Evolutionary conservation across 1,140 invertebrate genomes (phyloP).

Genomic region (Ooceraea biroi): DNA sequence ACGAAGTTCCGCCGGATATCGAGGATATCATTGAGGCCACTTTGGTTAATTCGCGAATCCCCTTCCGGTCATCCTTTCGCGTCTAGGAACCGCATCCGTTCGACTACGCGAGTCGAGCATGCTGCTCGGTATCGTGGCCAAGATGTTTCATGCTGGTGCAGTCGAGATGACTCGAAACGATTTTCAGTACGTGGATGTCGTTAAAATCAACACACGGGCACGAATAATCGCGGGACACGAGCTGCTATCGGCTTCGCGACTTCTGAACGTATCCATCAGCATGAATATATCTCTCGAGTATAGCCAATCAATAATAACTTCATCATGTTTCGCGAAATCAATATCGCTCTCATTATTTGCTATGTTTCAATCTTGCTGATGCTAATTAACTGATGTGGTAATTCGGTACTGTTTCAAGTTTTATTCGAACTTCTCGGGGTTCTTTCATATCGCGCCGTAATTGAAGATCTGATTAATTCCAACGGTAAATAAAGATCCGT

Average conservation of each 20-base stretch:
- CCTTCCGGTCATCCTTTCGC: neutral
- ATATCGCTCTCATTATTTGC: slow-evolving; percentile 20
- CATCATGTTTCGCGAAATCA: neutral
- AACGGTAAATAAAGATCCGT: neutral
- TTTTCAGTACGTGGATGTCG: slow-evolving; percentile 26
- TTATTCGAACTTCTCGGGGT: neutral
- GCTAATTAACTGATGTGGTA: slow-evolving; percentile 25
- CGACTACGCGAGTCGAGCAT: no score
- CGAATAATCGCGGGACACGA: slow-evolving; percentile 50
- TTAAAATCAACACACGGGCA: neutral
- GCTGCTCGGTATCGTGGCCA: slow-evolving; percentile 1
- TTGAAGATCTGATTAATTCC: neutral
- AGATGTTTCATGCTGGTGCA: slow-evolving; percentile 32
- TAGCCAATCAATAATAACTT: neutral
- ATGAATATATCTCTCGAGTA: neutral
- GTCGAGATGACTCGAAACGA: slow-evolving; percentile 14
- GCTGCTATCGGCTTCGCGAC: slow-evolving; percentile 13
- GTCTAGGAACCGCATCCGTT: neutral
- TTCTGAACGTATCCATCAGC: slow-evolving; percentile 1
- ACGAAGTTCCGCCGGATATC: neutral
- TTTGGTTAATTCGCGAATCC: slow-evolving; percentile 4
- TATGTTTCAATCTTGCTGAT: neutral
- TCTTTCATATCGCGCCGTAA: neutral
- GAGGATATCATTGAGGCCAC: slow-evolving; percentile 16
- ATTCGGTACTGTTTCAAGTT: neutral